These are phyloP conservation scores for Darevskia mixta DNA, from an alignment of 2,797 vertebrate genomes.

Conservation along the genomic window DNA sequence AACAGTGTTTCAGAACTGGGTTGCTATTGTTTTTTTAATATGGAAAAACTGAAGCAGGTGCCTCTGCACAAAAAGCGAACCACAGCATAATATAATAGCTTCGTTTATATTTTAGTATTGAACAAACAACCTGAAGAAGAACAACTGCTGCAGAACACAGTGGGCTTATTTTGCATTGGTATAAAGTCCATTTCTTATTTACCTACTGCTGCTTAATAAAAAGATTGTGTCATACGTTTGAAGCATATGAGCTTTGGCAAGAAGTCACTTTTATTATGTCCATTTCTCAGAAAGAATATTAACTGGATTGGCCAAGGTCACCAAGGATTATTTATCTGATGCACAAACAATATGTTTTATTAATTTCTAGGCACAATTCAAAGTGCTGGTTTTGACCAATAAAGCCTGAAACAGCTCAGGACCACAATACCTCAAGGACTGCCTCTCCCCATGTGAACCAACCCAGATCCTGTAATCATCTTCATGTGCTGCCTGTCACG, in stretches of 20 bases:
- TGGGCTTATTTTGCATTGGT: not conserved
- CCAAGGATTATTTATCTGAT: not conserved
- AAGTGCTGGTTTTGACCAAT: too few relatives aligned
- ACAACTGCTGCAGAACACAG: not conserved
- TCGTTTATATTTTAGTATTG: not conserved
- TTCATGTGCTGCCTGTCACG: too few relatives aligned
- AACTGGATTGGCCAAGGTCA: not conserved
- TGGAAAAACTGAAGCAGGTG: not conserved
- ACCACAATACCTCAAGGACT: too few relatives aligned
- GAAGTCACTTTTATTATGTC: not conserved
- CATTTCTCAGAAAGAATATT: conserved; percentile 1
- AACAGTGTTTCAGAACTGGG: not conserved
- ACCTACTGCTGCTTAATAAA: not conserved
- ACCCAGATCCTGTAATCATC: too few relatives aligned
- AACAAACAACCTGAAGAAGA: not conserved
- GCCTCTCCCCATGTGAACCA: too few relatives aligned
- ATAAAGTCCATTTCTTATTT: not conserved
- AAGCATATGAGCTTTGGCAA: not conserved
- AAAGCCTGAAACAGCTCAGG: too few relatives aligned
- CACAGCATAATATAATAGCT: not conserved
- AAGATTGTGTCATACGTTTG: not conserved
- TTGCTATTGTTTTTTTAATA: not conserved
- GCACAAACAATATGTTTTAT: not conserved
- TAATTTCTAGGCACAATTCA: too few relatives aligned
- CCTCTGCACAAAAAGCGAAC: not conserved